Evolutionary conservation across 2,888 invertebrate species (phyloP).

Genomic region (Melieria picta): DNA sequence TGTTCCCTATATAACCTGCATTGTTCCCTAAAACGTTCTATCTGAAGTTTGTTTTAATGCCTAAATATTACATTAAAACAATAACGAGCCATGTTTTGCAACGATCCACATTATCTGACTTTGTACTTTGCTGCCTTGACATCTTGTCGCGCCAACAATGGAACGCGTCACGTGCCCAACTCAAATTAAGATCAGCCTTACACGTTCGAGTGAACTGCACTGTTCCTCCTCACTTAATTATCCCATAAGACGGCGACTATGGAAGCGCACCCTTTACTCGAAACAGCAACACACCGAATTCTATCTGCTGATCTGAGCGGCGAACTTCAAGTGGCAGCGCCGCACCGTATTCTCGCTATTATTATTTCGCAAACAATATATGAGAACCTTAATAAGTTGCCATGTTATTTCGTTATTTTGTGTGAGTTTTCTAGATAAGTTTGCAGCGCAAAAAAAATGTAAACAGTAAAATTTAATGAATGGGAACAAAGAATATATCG

Average conservation of each 20-base stretch:
- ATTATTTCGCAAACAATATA: slow-evolving; percentile 29
- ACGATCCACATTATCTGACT: too few relatives aligned
- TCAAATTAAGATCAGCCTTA: slow-evolving; percentile 35
- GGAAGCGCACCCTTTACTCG: too few relatives aligned
- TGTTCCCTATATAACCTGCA: too few relatives aligned
- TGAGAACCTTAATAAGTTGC: slow-evolving; percentile 29
- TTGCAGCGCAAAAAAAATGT: slow-evolving; percentile 12
- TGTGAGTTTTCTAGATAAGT: slow-evolving; percentile 22
- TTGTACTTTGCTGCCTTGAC: too few relatives aligned
- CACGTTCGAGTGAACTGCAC: not conserved
- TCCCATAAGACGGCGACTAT: too few relatives aligned
- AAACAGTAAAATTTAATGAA: slow-evolving; percentile 42
- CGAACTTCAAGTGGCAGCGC: too few relatives aligned
- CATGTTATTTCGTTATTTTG: slow-evolving; percentile 28
- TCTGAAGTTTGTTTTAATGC: too few relatives aligned
- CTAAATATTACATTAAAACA: too few relatives aligned
- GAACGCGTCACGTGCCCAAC: slow-evolving; percentile 27
- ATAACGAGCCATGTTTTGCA: too few relatives aligned
- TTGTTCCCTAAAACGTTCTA: too few relatives aligned
- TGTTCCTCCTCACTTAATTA: too few relatives aligned
- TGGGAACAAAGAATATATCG: slow-evolving; percentile 36
- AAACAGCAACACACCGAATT: not conserved
- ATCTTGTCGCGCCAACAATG: too few relatives aligned
- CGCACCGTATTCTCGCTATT: not conserved
- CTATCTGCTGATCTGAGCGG: not conserved